Percentiles rank a stretch among this genome's conserved stretches.
phyloP scores from a whole-genome alignment of 2,113 vertebrate genomes.

The Chunga burmeisteri region DNA sequence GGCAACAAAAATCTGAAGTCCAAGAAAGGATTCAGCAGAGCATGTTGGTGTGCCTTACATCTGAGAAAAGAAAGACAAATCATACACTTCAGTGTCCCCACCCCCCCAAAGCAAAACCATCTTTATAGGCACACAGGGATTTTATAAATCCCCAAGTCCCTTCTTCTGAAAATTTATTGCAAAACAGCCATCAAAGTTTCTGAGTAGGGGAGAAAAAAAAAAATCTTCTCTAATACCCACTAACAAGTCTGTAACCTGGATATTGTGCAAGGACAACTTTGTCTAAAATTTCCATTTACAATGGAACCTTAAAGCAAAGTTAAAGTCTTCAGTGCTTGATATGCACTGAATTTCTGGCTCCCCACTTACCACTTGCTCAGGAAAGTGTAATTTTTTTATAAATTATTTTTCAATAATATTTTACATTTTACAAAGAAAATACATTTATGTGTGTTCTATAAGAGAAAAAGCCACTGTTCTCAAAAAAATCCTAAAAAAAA shows the following conservation, averaged over 20 bases:
- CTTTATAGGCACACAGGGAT: not conserved
- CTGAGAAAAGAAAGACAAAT: not conserved
- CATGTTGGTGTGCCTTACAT: not conserved
- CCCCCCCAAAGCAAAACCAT: slow-evolving; percentile 9
- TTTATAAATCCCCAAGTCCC: not conserved
- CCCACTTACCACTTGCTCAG: not conserved
- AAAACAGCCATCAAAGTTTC: slow-evolving; percentile 6
- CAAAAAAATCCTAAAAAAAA: not conserved
- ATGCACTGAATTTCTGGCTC: not conserved
- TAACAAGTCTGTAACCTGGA: not conserved
- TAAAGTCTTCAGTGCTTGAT: not conserved
- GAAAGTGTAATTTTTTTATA: not conserved
- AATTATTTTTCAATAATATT: not conserved
- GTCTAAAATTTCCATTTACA: not conserved
- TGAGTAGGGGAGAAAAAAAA: not conserved
- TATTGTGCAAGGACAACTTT: not conserved
- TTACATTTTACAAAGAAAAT: not conserved
- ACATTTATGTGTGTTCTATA: not conserved
- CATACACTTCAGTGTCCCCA: not conserved
- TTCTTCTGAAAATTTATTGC: not conserved
- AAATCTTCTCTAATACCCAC: not conserved
- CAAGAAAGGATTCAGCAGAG: not conserved
- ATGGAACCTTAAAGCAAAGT: not conserved
- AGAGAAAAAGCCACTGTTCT: not conserved
- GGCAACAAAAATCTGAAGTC: not conserved